phyloP scores from a whole-genome alignment of 2,797 vertebrate species.

The Dallia pectoralis region DNA sequence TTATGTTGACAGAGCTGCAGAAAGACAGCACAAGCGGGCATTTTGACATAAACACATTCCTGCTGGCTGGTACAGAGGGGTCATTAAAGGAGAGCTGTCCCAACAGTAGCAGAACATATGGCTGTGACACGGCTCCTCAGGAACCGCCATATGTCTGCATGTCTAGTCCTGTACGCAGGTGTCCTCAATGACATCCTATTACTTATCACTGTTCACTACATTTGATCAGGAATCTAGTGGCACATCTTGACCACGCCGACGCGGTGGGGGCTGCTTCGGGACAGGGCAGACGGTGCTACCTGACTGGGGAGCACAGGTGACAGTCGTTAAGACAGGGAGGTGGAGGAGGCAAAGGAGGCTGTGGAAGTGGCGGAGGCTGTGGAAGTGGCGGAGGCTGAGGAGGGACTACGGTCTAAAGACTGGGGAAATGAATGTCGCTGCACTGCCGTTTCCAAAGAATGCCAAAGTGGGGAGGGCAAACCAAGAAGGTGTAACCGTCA shows the following conservation, averaged over 20 bases:
- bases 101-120: background rate
- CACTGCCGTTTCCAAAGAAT: background rate
- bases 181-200: background rate
- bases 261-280: no score
- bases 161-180: conserved; percentile 4
- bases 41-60: conserved; percentile 22
- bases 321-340: no score
- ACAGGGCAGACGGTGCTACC: no score
- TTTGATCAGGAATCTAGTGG: background rate
- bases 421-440: background rate
- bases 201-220: background rate
- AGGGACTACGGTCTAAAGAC: background rate
- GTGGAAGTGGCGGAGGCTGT: no score
- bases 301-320: no score
- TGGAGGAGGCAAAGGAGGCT: no score
- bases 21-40: conserved; percentile 7
- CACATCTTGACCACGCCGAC: no score
- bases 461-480: background rate
- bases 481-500: background rate
- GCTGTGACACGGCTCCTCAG: background rate
- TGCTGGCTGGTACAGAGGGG: background rate
- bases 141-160: conserved; percentile 14
- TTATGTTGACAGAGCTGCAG: conserved; percentile 15
- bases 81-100: conserved; percentile 10
- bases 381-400: no score